Percentiles rank a stretch among this genome's conserved stretches.
phyloP scores from a whole-genome alignment of 1,140 invertebrate genomes.

The Mercenaria mercenaria region DNA sequence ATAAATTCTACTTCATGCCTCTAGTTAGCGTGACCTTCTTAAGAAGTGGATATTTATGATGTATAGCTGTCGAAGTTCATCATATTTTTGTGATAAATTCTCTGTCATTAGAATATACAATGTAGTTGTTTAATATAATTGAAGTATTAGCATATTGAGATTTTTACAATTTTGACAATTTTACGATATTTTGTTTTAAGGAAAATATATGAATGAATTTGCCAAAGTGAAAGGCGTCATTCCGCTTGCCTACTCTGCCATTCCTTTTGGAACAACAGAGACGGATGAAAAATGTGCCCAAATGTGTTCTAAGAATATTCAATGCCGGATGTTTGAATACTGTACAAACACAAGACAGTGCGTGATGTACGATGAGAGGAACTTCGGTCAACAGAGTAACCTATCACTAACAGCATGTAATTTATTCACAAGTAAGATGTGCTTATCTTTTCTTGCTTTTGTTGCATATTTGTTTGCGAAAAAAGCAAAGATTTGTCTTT shows the following conservation, averaged over 20 bases:
- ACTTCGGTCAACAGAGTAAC: neutral
- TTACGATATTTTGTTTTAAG: neutral
- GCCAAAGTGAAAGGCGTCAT: neutral
- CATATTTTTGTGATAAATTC: too few species aligned
- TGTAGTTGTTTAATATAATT: too few species aligned
- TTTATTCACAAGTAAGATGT: slow-evolving; percentile 46
- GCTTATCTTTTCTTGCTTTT: too few species aligned
- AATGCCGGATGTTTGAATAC: slow-evolving; percentile 39
- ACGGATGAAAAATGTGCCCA: slow-evolving; percentile 37
- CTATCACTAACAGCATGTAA: neutral
- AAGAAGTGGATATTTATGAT: too few species aligned
- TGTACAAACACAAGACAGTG: slow-evolving; percentile 41
- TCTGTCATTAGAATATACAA: too few species aligned
- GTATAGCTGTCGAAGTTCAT: too few species aligned
- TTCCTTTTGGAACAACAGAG: neutral
- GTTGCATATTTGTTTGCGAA: neutral
- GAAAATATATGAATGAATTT: slow-evolving; percentile 21
- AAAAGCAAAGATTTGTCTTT: too few species aligned
- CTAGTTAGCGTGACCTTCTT: too few species aligned
- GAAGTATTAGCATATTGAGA: too few species aligned
- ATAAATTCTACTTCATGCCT: too few species aligned
- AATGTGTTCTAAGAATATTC: neutral
- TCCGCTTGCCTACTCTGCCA: neutral
- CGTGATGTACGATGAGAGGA: neutral
- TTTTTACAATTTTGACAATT: too few species aligned